These are phyloP conservation scores for Harpegnathos saltator DNA, from an alignment of 1,140 invertebrate species.

Conservation along the genomic window DNA sequence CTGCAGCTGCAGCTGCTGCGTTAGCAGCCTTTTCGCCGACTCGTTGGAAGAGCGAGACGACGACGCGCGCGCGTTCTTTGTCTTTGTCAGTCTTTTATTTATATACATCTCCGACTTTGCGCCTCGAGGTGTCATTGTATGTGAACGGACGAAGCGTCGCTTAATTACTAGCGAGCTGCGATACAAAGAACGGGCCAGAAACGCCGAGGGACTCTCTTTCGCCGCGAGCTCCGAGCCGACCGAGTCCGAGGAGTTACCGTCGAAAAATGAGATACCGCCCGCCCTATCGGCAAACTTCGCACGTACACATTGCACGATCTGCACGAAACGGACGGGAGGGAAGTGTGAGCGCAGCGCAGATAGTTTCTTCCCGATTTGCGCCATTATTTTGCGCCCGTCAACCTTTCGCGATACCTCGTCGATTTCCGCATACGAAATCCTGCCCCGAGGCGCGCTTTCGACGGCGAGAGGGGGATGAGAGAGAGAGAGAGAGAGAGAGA, in stretches of 20 bases:
- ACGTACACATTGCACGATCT: slow-evolving; percentile 7
- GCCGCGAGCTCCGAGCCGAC: background rate
- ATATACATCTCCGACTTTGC: background rate
- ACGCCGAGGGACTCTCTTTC: no score
- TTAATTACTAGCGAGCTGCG: slow-evolving; percentile 8
- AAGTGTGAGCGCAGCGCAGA: background rate
- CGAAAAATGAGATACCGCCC: slow-evolving; percentile 7
- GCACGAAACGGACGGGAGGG: background rate
- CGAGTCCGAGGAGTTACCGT: background rate
- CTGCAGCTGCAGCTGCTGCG: background rate
- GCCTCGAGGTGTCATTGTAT: slow-evolving; percentile 11
- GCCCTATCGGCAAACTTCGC: slow-evolving; percentile 5
- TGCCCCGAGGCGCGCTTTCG: background rate
- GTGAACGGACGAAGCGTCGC: background rate
- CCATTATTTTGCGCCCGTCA: slow-evolving; percentile 19
- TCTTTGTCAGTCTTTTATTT: slow-evolving; percentile 11
- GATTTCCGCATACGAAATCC: slow-evolving; percentile 6
- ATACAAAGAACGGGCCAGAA: background rate
- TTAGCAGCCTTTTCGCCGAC: background rate
- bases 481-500: no score
- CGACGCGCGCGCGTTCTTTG: background rate
- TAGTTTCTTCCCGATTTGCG: slow-evolving; percentile 28
- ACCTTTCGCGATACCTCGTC: background rate
- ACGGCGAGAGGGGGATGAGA: background rate
- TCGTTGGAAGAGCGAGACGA: background rate